phyloP scores from a whole-genome alignment of 1,140 invertebrate genomes.

The Adoxophyes honmai region DNA sequence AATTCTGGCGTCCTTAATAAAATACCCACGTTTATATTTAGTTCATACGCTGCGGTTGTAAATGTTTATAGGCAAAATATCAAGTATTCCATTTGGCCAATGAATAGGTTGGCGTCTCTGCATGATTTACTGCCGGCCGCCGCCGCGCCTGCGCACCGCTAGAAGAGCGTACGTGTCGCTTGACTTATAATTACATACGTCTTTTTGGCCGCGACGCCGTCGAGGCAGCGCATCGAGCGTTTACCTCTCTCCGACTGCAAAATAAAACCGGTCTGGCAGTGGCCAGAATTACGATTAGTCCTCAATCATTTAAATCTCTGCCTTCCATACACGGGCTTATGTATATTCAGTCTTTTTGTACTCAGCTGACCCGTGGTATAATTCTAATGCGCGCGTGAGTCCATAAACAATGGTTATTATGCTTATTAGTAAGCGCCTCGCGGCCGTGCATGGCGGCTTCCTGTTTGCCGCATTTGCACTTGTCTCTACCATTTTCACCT shows the following conservation, averaged over 20 bases:
- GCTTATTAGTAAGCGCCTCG: constrained; percentile 47
- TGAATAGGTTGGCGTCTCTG: constrained; percentile 10
- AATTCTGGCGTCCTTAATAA: too few relatives aligned
- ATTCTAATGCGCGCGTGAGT: constrained; percentile 18
- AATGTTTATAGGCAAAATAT: constrained; percentile 1
- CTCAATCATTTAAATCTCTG: constrained; percentile 34
- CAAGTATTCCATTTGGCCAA: neutral
- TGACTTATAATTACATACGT: constrained; percentile 16
- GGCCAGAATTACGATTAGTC: constrained; percentile 66
- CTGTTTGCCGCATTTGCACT: constrained; percentile 47
- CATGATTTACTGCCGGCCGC: neutral
- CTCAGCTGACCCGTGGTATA: neutral
- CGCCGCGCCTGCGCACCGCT: neutral
- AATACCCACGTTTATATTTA: too few relatives aligned
- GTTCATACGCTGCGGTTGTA: too few relatives aligned
- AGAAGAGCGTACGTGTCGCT: neutral
- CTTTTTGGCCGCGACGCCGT: constrained; percentile 30
- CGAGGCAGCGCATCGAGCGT: constrained; percentile 39
- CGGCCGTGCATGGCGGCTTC: constrained; percentile 51
- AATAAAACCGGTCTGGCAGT: constrained; percentile 56
- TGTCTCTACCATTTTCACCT: constrained; percentile 42
- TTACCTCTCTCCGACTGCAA: constrained; percentile 41
- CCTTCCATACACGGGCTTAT: too few relatives aligned
- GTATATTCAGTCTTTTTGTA: neutral
- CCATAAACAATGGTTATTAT: constrained; percentile 33